These are phyloP conservation scores for Pachyseris speciosa DNA, from an alignment of 64 coral and sea anemone genomes.

Conservation along the genomic window DNA sequence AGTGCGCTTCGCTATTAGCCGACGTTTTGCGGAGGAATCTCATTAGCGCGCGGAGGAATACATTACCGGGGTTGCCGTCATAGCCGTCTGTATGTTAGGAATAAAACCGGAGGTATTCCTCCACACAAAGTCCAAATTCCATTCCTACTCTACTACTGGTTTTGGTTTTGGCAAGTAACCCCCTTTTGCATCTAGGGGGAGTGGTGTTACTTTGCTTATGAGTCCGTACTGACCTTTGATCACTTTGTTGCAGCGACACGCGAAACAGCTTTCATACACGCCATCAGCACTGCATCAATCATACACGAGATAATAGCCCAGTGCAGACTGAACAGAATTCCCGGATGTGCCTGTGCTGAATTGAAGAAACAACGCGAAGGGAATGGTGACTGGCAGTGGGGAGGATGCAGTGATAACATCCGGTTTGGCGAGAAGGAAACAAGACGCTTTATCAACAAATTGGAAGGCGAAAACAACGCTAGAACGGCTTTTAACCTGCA, in stretches of 20 bases:
- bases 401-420: constrained; percentile 75
- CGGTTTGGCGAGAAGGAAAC: constrained; percentile 52
- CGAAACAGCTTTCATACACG: not conserved
- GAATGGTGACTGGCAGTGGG: constrained; percentile 31
- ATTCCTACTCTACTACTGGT: too few relatives aligned
- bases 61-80: too few relatives aligned
- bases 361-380: constrained; percentile 24
- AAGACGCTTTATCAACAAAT: constrained; percentile 49
- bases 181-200: too few relatives aligned
- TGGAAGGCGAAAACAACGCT: constrained; percentile 22
- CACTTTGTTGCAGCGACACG: constrained; percentile 53
- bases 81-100: too few relatives aligned
- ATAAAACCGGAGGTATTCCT: too few relatives aligned
- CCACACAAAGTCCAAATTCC: too few relatives aligned
- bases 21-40: too few relatives aligned
- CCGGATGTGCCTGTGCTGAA: not conserved
- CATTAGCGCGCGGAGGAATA: too few relatives aligned
- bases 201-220: too few relatives aligned
- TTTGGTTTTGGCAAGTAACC: too few relatives aligned
- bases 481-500: constrained; percentile 53
- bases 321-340: not conserved
- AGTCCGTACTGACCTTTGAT: too few relatives aligned
- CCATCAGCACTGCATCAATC: constrained; percentile 7
- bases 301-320: not conserved
- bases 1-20: too few relatives aligned